A percentile compares a stretch with the other conserved stretches of the same genome.
Conservation (phyloP, 30 jellyfish, hydroid and myxozoan genomes). For the Chironex yamaguchii region DNA sequence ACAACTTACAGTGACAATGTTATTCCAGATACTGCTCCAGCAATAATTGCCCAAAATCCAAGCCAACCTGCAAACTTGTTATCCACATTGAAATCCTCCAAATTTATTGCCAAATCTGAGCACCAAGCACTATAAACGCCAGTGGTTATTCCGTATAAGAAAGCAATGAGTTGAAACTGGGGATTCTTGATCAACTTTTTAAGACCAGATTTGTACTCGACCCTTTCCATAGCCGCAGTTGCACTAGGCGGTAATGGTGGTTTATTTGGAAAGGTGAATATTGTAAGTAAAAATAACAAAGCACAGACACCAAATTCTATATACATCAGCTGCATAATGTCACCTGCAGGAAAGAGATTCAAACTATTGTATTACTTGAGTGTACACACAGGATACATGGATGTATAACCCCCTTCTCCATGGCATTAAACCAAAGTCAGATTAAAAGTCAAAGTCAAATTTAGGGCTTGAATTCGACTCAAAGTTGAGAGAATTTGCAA, state of each 20-base stretch:
- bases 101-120: slow-evolving; percentile 94
- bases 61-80: slow-evolving; percentile 93
- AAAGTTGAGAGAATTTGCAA: too few species aligned
- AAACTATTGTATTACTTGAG: too few species aligned
- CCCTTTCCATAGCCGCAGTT: slow-evolving; percentile 92
- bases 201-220: slow-evolving; percentile 80
- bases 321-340: slow-evolving; percentile 86
- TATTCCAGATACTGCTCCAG: slow-evolving; percentile 97
- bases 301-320: slow-evolving; percentile 87
- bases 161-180: slow-evolving; percentile 95
- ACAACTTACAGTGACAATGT: slow-evolving; percentile 91
- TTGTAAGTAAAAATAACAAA: slow-evolving; percentile 65
- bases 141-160: slow-evolving; percentile 94
- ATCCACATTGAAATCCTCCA: slow-evolving; percentile 73
- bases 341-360: slow-evolving; percentile 26
- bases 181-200: slow-evolving; percentile 74
- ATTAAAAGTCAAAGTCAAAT: too few species aligned
- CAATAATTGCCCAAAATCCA: slow-evolving; percentile 99
- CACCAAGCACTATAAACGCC: slow-evolving; percentile 99
- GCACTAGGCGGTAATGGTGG: slow-evolving; percentile 98
- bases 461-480: too few species aligned
- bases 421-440: too few species aligned
- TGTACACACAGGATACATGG: too few species aligned
- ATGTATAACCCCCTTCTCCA: too few species aligned
- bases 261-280: slow-evolving; percentile 85